Percentiles rank a stretch among this genome's conserved stretches.
These are phyloP conservation scores for Chalcis sispes DNA, from an alignment of 2,888 invertebrate species.

Conservation along the genomic window DNA sequence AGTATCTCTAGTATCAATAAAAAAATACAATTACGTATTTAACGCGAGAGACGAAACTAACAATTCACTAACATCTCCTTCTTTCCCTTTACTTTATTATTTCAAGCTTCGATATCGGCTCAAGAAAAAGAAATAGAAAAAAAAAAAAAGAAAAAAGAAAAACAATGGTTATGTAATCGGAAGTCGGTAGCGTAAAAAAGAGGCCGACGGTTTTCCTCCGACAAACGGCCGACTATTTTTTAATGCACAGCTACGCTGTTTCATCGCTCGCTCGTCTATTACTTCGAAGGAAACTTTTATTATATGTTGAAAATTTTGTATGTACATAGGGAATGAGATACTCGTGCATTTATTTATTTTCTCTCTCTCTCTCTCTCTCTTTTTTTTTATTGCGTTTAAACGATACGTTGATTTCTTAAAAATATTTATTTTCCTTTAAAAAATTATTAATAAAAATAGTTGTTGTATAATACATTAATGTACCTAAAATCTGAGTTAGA, in stretches of 20 bases:
- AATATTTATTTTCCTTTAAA: too few relatives aligned
- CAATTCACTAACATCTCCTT: background rate
- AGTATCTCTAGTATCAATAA: slow-evolving; percentile 17
- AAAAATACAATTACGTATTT: too few relatives aligned
- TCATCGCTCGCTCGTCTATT: background rate
- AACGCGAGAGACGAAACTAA: background rate
- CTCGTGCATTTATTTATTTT: too few relatives aligned
- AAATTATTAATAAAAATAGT: too few relatives aligned
- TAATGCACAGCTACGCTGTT: slow-evolving; percentile 2
- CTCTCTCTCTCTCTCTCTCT: too few relatives aligned
- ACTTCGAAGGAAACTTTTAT: background rate
- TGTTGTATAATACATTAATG: too few relatives aligned
- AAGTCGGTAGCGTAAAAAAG: slow-evolving; percentile 19
- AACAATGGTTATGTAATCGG: slow-evolving; percentile 28
- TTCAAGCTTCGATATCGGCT: background rate
- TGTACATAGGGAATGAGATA: too few relatives aligned
- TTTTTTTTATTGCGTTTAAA: too few relatives aligned
- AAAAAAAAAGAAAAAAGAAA: slow-evolving; percentile 11
- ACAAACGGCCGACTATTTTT: background rate
- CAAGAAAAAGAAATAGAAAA: too few relatives aligned
- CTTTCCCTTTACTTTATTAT: background rate
- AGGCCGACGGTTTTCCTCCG: background rate
- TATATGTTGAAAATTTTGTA: too few relatives aligned
- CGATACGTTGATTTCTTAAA: too few relatives aligned
- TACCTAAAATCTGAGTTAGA: too few relatives aligned